Evolutionary conservation across 2,113 vertebrate genomes (phyloP).

Genomic region (Tiliqua scincoides): DNA sequence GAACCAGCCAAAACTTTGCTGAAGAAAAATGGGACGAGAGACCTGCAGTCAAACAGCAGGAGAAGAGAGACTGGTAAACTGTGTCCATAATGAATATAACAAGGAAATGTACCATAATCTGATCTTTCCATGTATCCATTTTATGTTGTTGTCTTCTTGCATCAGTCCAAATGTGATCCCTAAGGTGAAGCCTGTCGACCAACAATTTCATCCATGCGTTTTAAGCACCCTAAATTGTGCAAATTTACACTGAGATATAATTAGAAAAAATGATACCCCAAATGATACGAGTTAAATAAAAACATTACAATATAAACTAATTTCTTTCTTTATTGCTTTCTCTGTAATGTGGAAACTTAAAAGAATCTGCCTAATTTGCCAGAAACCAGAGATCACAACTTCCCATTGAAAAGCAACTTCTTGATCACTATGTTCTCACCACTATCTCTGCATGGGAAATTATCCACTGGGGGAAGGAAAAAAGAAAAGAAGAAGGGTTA

Average conservation of each 20-base stretch:
- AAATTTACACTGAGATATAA: neutral
- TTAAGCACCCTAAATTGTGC: neutral
- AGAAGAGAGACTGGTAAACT: neutral
- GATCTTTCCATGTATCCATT: neutral
- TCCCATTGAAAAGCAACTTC: neutral
- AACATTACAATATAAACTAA: neutral
- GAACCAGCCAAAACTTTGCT: neutral
- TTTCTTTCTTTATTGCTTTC: slow-evolving; percentile 11
- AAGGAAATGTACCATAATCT: neutral
- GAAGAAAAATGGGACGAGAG: too few species aligned
- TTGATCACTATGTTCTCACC: neutral
- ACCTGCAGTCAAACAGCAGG: neutral
- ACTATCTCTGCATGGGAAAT: neutral
- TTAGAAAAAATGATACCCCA: neutral
- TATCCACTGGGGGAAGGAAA: slow-evolving; percentile 5
- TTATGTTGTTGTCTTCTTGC: neutral
- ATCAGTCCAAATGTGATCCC: neutral
- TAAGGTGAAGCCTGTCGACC: neutral
- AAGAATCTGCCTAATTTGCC: slow-evolving; percentile 1
- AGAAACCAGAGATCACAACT: slow-evolving; percentile 12
- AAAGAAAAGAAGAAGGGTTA: slow-evolving; percentile 10
- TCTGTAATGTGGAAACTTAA: neutral
- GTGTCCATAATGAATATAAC: neutral
- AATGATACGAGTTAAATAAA: slow-evolving; percentile 4
- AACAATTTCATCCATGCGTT: neutral